Evolutionary conservation across 1,140 invertebrate species (phyloP).

Genomic region (Chionoecetes opilio): DNA sequence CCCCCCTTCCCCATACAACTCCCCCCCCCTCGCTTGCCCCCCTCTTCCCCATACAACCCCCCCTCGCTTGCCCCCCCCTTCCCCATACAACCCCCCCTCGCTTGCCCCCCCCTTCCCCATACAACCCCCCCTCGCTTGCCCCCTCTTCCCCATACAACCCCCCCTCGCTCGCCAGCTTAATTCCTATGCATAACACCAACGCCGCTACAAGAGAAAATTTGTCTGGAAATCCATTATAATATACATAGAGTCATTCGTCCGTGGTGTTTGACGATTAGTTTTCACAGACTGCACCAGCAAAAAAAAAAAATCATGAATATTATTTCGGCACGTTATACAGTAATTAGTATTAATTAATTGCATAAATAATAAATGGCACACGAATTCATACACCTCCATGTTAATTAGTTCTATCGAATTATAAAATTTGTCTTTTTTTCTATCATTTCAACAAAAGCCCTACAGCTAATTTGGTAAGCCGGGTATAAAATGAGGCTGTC

Average conservation of each 20-base stretch:
- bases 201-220: constrained; percentile 50
- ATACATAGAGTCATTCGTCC: constrained; percentile 36
- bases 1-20: too few species aligned
- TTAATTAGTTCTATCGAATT: constrained; percentile 72
- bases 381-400: constrained; percentile 69
- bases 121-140: neutral
- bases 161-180: neutral
- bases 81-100: too few species aligned
- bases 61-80: too few species aligned
- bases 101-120: neutral
- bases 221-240: constrained; percentile 58
- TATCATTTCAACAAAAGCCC: constrained; percentile 65
- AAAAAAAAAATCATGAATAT: constrained; percentile 66
- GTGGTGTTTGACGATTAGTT: constrained; percentile 39
- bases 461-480: constrained; percentile 66
- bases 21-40: too few species aligned
- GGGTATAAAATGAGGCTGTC: constrained; percentile 43
- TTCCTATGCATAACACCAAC: constrained; percentile 28
- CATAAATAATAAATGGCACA: constrained; percentile 73
- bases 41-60: too few species aligned
- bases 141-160: neutral
- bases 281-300: constrained; percentile 15
- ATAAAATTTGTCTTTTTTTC: constrained; percentile 58
- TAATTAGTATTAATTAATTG: constrained; percentile 73
- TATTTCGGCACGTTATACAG: constrained; percentile 65